Evolutionary conservation across 2,113 vertebrate species (phyloP), one percentile per base, ranked within the genome.

Genomic region (Gopherus evgoodei): DNA sequence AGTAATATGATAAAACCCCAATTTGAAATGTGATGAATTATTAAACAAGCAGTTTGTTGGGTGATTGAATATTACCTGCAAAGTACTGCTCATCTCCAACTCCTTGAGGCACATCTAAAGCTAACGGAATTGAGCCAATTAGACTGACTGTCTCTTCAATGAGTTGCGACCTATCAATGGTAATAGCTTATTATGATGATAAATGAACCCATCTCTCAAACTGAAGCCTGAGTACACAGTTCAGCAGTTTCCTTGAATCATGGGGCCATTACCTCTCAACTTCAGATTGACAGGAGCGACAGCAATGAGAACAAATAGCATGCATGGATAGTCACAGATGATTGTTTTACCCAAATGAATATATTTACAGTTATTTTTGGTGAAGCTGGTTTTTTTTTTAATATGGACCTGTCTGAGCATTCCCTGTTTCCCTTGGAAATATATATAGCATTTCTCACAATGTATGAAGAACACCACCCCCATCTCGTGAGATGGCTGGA

Each of bases 161-260:
- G 98, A 98, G 97, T 99, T 98, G 98, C 98, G 98, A 98, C 98
- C 98, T 98, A 98, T 98, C 96, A 95, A 80, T 97, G 97, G 98
- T 98, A 98, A 99, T 98, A 98, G 98, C 97, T 98, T 98, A 98
- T 99, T 98, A 98, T 98, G 98, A 98, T 98, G 98, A 99, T 98
- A 98, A 98, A 99, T 99, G 98, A 98, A 99, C 98, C 98, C 97
- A 98, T 99, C 98, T 98, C 97, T 98, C 98, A 98, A 95, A 96
- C 95, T 97, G 98, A 98, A 98, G 97, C 96, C 96, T 94, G 86
- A 98, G 97, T 98, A 98, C 94, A 98, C 97, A 98, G 97, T 98
- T 98, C 96, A 98, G 97, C 96, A 97, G 98, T 98, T 98, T 96
- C 92, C 85, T 94, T 96, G 98, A 98, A 98, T 98, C 97, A 96